Evolutionary conservation across 2,797 vertebrate species (phyloP).

Genomic region (Aulostomus chinensis): DNA sequence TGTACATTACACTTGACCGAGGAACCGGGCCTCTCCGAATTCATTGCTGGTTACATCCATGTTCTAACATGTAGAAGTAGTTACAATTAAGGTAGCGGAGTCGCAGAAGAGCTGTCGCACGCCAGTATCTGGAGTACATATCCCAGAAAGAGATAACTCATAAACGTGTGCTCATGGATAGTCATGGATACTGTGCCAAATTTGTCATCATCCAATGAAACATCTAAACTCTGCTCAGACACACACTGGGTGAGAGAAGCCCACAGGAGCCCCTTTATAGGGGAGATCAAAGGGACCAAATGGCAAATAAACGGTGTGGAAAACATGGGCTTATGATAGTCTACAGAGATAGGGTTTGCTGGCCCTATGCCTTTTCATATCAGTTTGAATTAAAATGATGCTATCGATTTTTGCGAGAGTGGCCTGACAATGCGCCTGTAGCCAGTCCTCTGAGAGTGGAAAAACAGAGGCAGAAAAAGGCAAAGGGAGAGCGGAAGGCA

Average conservation of each 20-base stretch:
- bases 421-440: slow-evolving; percentile 58
- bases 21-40: slow-evolving; percentile 64
- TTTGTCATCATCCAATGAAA: slow-evolving; percentile 51
- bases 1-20: slow-evolving; percentile 41
- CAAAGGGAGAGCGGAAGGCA: slow-evolving; percentile 33
- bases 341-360: slow-evolving; percentile 56
- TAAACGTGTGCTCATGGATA: slow-evolving; percentile 36
- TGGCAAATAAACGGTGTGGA: slow-evolving; percentile 51
- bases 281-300: slow-evolving; percentile 56
- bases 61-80: too few relatives aligned
- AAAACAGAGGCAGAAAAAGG: slow-evolving; percentile 54
- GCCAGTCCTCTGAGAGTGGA: slow-evolving; percentile 50
- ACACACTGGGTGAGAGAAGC: slow-evolving; percentile 35
- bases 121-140: slow-evolving; percentile 51
- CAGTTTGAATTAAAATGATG: slow-evolving; percentile 74
- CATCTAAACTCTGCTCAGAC: slow-evolving; percentile 49
- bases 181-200: slow-evolving; percentile 41
- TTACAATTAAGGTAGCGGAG: too few relatives aligned
- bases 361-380: slow-evolving; percentile 71
- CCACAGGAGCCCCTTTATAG: slow-evolving; percentile 51
- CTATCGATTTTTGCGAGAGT: slow-evolving; percentile 70
- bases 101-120: slow-evolving; percentile 37
- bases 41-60: slow-evolving; percentile 63
- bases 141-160: slow-evolving; percentile 49
- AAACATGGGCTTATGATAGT: slow-evolving; percentile 68